Conservation (phyloP, 1,140 invertebrate species). For the Pentalonia nigronervosa region DNA sequence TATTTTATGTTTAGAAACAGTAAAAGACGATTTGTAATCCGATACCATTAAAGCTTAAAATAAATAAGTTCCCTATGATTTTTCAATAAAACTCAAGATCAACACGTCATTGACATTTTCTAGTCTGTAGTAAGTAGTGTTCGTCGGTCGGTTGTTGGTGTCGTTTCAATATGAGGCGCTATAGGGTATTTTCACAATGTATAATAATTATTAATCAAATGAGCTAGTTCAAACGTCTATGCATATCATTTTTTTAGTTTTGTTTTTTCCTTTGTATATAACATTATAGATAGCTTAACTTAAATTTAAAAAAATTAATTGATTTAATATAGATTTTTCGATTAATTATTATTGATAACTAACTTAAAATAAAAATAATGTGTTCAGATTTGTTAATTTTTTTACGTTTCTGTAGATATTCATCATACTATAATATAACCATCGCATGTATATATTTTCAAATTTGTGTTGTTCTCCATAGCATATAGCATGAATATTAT, state of each 20-base stretch:
- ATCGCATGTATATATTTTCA: conserved; percentile 32
- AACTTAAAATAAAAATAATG: not conserved
- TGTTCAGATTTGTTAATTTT: not conserved
- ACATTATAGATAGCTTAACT: not conserved
- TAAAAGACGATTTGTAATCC: conserved; percentile 7
- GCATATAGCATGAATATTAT: conserved; percentile 5
- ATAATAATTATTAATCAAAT: not conserved
- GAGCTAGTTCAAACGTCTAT: not conserved
- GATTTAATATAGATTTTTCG: conserved; percentile 13
- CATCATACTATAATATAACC: conserved; percentile 7
- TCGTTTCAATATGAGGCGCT: conserved; percentile 20
- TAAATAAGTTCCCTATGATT: not conserved
- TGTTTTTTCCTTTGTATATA: not conserved
- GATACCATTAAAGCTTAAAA: not conserved
- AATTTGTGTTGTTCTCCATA: conserved; percentile 30
- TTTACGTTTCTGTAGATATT: not conserved
- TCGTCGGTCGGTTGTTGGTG: conserved; percentile 3
- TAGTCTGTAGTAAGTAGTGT: conserved; percentile 14
- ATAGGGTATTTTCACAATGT: conserved; percentile 23
- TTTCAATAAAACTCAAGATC: not conserved
- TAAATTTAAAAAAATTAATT: not conserved
- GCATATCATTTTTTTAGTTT: not conserved
- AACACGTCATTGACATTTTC: not conserved
- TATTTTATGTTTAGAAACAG: not conserved
- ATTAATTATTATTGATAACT: not conserved